Conservation (phyloP, 2,113 vertebrate species). For the Misgurnus mizolepis region DNA sequence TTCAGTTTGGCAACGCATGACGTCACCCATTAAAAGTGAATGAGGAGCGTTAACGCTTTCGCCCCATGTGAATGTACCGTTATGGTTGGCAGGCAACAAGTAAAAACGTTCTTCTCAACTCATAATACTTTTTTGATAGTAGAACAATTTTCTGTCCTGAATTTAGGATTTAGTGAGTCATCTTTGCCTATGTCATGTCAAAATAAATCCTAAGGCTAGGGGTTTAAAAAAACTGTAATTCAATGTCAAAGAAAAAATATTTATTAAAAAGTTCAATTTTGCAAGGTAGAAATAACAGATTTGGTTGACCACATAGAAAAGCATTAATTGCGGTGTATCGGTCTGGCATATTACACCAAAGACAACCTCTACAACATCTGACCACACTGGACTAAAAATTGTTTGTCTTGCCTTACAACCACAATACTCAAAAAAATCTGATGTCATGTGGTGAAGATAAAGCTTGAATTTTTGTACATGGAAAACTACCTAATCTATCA, state of each 20-base stretch:
- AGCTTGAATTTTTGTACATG: conserved; percentile 11
- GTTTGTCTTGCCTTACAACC: conserved; percentile 18
- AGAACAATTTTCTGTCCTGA: neutral
- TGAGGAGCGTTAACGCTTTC: neutral
- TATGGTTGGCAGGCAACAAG: neutral
- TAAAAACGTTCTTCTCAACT: neutral
- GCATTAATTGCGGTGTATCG: neutral
- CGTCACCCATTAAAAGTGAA: too few relatives aligned
- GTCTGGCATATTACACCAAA: conserved; percentile 38
- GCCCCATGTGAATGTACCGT: neutral
- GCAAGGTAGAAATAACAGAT: conserved; percentile 6
- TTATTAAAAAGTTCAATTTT: neutral
- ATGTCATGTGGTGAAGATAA: neutral
- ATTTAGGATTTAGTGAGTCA: conserved; percentile 10
- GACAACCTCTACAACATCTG: neutral
- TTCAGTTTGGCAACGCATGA: too few relatives aligned
- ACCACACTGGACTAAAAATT: conserved; percentile 5
- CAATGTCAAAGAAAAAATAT: neutral
- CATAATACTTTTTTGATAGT: neutral
- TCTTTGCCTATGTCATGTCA: neutral
- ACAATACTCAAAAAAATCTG: neutral
- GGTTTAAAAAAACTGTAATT: neutral
- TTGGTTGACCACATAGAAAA: neutral
- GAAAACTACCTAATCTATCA: conserved; percentile 2
- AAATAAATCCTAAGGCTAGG: neutral